These are phyloP conservation scores for Agelaius phoeniceus DNA, from an alignment of 2,113 vertebrate genomes.

Conservation along the genomic window DNA sequence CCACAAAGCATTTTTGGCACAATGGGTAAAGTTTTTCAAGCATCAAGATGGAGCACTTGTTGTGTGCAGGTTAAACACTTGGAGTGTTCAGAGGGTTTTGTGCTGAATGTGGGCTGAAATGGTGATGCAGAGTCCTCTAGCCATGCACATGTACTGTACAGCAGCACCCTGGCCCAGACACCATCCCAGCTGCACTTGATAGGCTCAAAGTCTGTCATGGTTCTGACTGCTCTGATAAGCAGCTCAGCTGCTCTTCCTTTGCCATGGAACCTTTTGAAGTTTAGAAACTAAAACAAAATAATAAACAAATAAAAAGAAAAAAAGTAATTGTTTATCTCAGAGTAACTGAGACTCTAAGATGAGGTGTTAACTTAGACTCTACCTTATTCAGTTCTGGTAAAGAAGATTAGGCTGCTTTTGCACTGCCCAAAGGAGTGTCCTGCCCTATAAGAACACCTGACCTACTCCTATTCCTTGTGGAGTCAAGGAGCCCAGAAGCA, in stretches of 20 bases:
- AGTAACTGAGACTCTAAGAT: background rate
- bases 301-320: background rate
- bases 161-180: background rate
- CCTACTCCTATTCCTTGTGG: background rate
- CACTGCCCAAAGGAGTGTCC: background rate
- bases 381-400: background rate
- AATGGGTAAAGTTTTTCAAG: background rate
- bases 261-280: background rate
- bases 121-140: background rate
- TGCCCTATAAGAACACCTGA: background rate
- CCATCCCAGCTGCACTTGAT: background rate
- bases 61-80: background rate
- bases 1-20: background rate
- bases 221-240: background rate
- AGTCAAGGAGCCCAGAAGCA: background rate
- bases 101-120: background rate
- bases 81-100: background rate
- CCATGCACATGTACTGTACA: accelerated
- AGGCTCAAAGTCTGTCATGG: background rate
- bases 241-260: background rate
- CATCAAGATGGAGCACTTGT: background rate
- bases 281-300: background rate
- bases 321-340: background rate
- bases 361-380: background rate
- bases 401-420: background rate